Evolutionary conservation across 2,113 vertebrate species (phyloP), one percentile per base, ranked within the genome.

Genomic region (Candoia aspera): DNA sequence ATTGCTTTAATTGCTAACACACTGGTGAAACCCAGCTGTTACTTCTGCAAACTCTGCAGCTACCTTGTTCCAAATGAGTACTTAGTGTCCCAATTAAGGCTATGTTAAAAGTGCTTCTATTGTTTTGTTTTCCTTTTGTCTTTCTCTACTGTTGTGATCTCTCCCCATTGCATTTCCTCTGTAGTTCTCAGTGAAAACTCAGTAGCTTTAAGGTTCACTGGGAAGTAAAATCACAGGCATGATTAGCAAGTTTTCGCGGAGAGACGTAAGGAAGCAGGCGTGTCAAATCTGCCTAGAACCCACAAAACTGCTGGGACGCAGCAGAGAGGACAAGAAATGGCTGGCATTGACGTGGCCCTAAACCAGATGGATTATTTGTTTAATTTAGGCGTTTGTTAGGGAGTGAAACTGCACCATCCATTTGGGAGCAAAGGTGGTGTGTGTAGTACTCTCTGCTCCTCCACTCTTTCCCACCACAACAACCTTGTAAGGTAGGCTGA

Each of bases 51-150:
- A 91, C 83, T 49, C 0, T 91, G 86, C 37, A 88, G 54, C n/a
- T 88, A 46, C 19, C 64, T 64, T 33, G 53, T 58, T 55, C 9
- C 46, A 59, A 91, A 87, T 1, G 37, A 88, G 64, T 12, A n/a
- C 86, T 88, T 49, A 88, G 68, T 53, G 86, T 83, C 64, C 86
- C n/a, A 83, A 88, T 88, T 91, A 91, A 68, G 64, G 33, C 37
- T n/a, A 1, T 83, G 86, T 91, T 79, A 86, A 88, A 88, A 91
- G 59, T 12, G 68, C 55, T 59, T 79, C 54, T 33, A 59, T 88
- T 91, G 54, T 46, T 88, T 23, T 49, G 26, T 83, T 88, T 88
- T 26, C 26, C 49, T 87, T 58, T 90, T 6, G 23, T 37, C 9
- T 26, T 68, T n/a, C 15, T 87, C 12, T 6, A 42, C 53, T 24